Conservation (phyloP, 2,888 invertebrate genomes). For the Dichetophora obliterata region DNA sequence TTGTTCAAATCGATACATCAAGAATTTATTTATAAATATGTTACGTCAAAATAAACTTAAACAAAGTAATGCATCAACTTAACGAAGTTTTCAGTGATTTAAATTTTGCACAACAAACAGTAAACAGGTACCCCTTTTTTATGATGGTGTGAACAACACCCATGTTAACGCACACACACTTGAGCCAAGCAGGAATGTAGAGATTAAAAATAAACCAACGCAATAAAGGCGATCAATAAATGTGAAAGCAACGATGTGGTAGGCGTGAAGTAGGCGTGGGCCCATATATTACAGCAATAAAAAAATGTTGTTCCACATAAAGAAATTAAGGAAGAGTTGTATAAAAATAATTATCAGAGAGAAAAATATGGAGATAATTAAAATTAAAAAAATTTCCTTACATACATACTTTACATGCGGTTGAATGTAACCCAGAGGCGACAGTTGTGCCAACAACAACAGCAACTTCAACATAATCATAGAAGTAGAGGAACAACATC, state of each 20-base stretch:
- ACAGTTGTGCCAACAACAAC: constrained; percentile 3
- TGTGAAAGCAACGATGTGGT: too few species aligned
- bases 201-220: constrained; percentile 28
- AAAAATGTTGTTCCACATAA: background rate
- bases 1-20: too few species aligned
- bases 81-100: too few species aligned
- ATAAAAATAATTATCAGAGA: background rate
- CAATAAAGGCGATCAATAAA: too few species aligned
- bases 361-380: background rate
- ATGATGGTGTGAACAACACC: constrained; percentile 29
- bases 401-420: background rate
- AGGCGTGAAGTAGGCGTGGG: background rate
- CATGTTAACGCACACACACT: constrained; percentile 37
- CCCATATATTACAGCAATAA: background rate
- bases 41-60: too few species aligned
- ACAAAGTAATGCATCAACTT: too few species aligned
- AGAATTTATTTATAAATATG: too few species aligned
- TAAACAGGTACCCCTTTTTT: too few species aligned
- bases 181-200: constrained; percentile 19
- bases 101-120: too few species aligned
- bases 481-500: constrained; percentile 22
- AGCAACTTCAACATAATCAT: constrained; percentile 24
- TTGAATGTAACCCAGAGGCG: constrained; percentile 24
- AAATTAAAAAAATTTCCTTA: constrained; percentile 7
- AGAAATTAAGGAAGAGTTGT: too few species aligned